Evolutionary conservation across 2,113 vertebrate genomes (phyloP).

Genomic region (Prietella phreatophila): DNA sequence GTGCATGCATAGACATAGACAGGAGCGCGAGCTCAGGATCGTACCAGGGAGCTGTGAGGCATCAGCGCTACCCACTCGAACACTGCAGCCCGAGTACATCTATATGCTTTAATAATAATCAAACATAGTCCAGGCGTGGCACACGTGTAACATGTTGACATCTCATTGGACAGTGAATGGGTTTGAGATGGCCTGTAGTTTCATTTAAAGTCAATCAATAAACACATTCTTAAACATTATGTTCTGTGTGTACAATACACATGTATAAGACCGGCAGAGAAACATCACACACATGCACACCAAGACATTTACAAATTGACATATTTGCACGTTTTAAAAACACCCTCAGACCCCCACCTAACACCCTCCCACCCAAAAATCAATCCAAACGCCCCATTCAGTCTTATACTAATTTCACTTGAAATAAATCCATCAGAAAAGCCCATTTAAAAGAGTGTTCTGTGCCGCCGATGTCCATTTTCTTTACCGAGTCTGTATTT

Average conservation of each 20-base stretch:
- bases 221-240: background rate
- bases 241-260: background rate
- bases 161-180: too few relatives aligned
- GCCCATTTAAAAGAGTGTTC: too few relatives aligned
- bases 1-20: background rate
- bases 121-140: background rate
- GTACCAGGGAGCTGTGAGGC: background rate
- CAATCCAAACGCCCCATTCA: too few relatives aligned
- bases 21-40: background rate
- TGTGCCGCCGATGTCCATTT: too few relatives aligned
- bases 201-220: background rate
- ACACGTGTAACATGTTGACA: background rate
- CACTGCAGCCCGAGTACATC: background rate
- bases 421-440: too few relatives aligned
- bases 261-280: background rate
- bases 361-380: too few relatives aligned
- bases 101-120: background rate
- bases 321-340: too few relatives aligned
- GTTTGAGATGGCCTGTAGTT: background rate
- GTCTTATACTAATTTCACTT: too few relatives aligned
- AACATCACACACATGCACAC: background rate
- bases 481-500: too few relatives aligned
- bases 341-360: too few relatives aligned
- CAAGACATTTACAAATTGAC: background rate
- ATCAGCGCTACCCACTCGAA: background rate